Percentiles rank a stretch among this genome's conserved stretches.
These are phyloP conservation scores for Petrocephalus sullivani DNA, from an alignment of 2,797 vertebrate species.

Conservation along the genomic window DNA sequence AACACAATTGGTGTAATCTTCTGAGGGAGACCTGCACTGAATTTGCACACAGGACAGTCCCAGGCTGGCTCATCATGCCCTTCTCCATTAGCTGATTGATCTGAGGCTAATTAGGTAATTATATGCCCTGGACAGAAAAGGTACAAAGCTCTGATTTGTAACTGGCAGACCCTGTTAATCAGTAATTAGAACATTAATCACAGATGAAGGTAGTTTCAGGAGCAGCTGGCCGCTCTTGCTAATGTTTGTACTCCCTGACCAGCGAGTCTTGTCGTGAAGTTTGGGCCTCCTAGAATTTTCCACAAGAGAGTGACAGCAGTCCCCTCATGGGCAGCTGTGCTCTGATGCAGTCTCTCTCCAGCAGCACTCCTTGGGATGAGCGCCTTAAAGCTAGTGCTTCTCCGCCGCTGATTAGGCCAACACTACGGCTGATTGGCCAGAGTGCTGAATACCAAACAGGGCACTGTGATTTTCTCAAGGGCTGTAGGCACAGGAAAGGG, in stretches of 20 bases:
- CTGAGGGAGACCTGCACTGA: neutral
- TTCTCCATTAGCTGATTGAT: neutral
- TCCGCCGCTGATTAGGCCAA: neutral
- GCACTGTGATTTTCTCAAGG: constrained; percentile 1
- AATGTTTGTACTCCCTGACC: neutral
- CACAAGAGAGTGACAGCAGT: neutral
- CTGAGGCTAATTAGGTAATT: neutral
- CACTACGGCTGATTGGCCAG: neutral
- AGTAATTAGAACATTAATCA: constrained; percentile 1
- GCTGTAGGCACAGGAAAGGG: neutral
- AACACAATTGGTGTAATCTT: neutral
- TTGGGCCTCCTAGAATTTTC: neutral
- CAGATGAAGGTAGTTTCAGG: neutral
- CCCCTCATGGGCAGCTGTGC: neutral
- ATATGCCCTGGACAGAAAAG: neutral
- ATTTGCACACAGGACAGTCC: neutral
- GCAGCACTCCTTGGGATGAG: neutral
- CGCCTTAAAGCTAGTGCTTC: neutral
- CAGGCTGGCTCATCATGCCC: neutral
- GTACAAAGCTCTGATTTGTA: neutral
- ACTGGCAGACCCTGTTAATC: neutral
- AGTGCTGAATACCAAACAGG: neutral
- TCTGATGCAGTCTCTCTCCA: neutral
- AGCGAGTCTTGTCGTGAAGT: neutral
- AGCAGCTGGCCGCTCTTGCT: neutral